Evolutionary conservation across 1,140 invertebrate species (phyloP), one percentile per base, ranked within the genome.

Genomic region (Ganaspis sp.): DNA sequence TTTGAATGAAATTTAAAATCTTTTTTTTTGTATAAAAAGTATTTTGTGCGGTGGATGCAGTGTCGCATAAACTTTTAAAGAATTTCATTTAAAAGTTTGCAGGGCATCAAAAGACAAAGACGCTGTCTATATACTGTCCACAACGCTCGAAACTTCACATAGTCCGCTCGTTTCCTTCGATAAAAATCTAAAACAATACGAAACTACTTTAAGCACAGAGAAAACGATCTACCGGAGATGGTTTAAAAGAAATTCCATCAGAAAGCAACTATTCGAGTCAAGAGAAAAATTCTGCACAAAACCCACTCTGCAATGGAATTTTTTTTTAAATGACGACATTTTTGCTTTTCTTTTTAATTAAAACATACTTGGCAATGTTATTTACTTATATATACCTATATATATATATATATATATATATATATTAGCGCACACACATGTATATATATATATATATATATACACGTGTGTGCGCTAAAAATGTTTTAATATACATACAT

Each of bases 71-170:
- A 49, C 45, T 49, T 49, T 15, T 17, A 49, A 49, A 49, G 45
- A 49, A 49, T 49, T 49, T 49, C 45, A 49, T 49, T 49, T 49
- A 49, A 49, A 49, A 49, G 45, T 49, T 49, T 49, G 45, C 45
- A 3, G 45, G 45, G 45, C 45, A 49, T 49, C 45, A 49, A 49
- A 49, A 49, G 45, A 49, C 45, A 17, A 49, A 49, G 45, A 17
- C 45, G 45, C n/a, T 49, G 45, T 49, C 45, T 49, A 49, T 49
- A 17, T 49, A 49, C 45, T 49, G 45, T 49, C 45, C 45, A 49
- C 45, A 49, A 49, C n/a, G n/a, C 45, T 49, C n/a, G 45, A 49
- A 49, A 49, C 45, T 49, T 49, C 45, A 49, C n/a, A 49, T 49
- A 49, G 45, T 49, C 45, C 45, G 4, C 45, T 49, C 17, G 45